Conservation (phyloP, 2,888 invertebrate species). For the Drosophila niveifrons region DNA sequence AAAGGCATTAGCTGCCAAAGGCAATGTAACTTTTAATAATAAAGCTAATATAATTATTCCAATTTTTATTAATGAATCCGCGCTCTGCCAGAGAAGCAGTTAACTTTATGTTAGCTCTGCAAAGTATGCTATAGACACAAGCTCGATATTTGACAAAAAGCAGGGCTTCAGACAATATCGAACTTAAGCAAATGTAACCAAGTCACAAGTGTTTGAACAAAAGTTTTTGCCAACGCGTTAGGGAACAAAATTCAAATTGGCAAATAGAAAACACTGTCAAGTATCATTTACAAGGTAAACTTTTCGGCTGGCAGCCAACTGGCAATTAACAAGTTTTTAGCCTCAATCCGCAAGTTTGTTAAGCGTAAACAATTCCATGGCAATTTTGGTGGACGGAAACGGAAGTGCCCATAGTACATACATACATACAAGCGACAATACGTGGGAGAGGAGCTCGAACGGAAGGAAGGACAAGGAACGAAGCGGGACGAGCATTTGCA, state of each 20-base stretch:
- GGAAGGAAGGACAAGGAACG: background rate
- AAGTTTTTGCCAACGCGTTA: background rate
- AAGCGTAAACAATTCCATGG: conserved; percentile 43
- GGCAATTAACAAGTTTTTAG: conserved; percentile 57
- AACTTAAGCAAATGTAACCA: background rate
- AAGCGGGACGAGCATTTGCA: conserved; percentile 51
- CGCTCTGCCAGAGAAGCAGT: background rate
- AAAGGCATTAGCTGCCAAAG: conserved; percentile 22
- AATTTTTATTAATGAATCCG: conserved; percentile 2
- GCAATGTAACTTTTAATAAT: conserved; percentile 5
- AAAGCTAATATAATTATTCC: conserved; percentile 3
- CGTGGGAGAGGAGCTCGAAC: background rate
- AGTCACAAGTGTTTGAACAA: background rate
- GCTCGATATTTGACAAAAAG: background rate
- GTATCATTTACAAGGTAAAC: conserved; percentile 39
- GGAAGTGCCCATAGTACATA: conserved; percentile 47
- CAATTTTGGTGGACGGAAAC: conserved; percentile 48
- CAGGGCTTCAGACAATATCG: background rate
- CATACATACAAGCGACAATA: conserved; percentile 12
- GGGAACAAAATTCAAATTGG: conserved; percentile 14
- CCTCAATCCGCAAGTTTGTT: conserved; percentile 34
- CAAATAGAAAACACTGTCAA: conserved; percentile 14
- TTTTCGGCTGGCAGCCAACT: conserved; percentile 28
- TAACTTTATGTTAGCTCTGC: background rate
- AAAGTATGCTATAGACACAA: background rate